Conservation (phyloP, 2,888 invertebrate genomes). For the Halictus quadricinctus region DNA sequence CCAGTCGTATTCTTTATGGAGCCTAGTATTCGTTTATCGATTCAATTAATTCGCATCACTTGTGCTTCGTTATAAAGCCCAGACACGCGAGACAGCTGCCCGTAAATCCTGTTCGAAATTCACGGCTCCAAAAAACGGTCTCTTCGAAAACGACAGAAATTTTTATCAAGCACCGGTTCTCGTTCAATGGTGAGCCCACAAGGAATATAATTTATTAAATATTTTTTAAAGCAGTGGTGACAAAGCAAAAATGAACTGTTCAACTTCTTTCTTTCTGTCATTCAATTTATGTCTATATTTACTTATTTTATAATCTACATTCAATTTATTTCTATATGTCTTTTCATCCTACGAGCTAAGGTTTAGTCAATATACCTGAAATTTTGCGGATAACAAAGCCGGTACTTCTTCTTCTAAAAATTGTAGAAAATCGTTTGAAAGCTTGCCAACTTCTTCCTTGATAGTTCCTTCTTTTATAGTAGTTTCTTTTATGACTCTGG, state of each 20-base stretch:
- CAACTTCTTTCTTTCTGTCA: not conserved
- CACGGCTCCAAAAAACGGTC: not conserved
- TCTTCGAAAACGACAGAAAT: not conserved
- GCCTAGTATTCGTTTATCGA: not conserved
- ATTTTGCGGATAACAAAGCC: not conserved
- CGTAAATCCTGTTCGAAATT: not conserved
- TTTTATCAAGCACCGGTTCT: not conserved
- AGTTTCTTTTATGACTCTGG: not conserved
- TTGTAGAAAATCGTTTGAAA: not conserved
- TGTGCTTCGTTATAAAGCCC: not conserved
- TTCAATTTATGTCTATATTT: not conserved
- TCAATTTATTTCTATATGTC: too few species aligned
- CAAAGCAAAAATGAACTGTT: not conserved
- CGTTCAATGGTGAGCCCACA: not conserved
- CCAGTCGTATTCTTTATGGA: not conserved
- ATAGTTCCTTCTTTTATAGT: not conserved
- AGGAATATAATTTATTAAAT: not conserved
- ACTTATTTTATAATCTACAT: too few species aligned
- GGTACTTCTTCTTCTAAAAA: not conserved
- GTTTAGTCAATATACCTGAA: not conserved
- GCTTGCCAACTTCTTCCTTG: not conserved
- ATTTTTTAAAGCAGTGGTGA: not conserved
- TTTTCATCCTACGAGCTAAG: not conserved
- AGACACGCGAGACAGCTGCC: not conserved
- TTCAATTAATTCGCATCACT: slow-evolving; percentile 8